Conservation (phyloP, 2,888 invertebrate species). For the Ptycholaimellus sp. region DNA sequence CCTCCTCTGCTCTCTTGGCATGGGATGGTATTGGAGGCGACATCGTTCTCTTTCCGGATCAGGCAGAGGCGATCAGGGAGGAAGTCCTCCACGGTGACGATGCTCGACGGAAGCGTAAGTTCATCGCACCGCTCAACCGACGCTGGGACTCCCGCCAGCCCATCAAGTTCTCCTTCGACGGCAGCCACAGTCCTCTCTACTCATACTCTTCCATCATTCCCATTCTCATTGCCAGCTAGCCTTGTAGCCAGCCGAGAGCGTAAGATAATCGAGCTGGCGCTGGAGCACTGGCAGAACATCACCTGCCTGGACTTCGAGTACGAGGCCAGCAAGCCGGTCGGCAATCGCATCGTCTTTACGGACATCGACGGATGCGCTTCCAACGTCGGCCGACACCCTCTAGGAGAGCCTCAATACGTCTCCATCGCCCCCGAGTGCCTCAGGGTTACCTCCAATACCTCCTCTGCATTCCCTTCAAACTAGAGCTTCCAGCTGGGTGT, state of each 20-base stretch:
- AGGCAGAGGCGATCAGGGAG: slow-evolving; percentile 17
- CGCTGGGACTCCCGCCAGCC: slow-evolving; percentile 20
- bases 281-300: slow-evolving; percentile 26
- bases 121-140: slow-evolving; percentile 20
- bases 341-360: slow-evolving; percentile 24
- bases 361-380: slow-evolving; percentile 22
- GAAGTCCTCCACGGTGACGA: slow-evolving; percentile 10
- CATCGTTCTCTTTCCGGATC: slow-evolving; percentile 20
- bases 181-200: slow-evolving; percentile 16
- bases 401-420: slow-evolving; percentile 24
- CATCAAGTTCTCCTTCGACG: slow-evolving; percentile 23
- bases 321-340: slow-evolving; percentile 13
- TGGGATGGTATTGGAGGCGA: slow-evolving; percentile 13
- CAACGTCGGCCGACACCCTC: slow-evolving; percentile 19
- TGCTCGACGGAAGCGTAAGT: slow-evolving; percentile 13
- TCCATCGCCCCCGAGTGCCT: slow-evolving; percentile 26
- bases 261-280: slow-evolving; percentile 22
- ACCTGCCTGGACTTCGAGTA: slow-evolving; percentile 23
- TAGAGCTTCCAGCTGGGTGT: slow-evolving; percentile 23
- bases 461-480: too few relatives aligned
- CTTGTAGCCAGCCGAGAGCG: slow-evolving; percentile 20
- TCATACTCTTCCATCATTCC: neutral
- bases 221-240: neutral
- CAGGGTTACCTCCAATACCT: slow-evolving; percentile 11
- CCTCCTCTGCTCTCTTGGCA: neutral